phyloP scores from a whole-genome alignment of 2,113 vertebrate species.

The Archocentrus centrarchus region DNA sequence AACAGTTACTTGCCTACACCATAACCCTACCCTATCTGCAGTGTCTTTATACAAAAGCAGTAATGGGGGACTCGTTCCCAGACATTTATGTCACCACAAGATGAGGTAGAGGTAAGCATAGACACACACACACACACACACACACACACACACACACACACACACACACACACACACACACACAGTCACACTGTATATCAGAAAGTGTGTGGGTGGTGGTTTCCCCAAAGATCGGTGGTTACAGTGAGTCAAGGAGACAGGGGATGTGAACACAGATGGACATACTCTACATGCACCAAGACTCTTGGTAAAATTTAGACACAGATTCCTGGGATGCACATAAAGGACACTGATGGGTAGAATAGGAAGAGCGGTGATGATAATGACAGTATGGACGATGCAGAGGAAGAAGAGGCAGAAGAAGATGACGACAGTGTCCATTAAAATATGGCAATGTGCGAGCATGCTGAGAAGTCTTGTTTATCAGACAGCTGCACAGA shows the following conservation, averaged over 20 bases:
- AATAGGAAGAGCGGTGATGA: background rate
- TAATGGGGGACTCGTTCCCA: background rate
- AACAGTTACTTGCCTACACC: background rate
- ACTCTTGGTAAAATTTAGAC: constrained; percentile 12
- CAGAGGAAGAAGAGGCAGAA: background rate
- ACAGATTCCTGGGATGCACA: background rate
- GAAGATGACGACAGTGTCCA: background rate
- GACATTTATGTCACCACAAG: background rate
- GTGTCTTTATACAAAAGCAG: background rate
- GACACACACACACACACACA: rapidly evolving
- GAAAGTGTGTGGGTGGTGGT: constrained; percentile 58
- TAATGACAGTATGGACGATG: background rate
- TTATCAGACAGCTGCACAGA: constrained; percentile 24
- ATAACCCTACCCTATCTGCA: background rate
- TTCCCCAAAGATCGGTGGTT: constrained; percentile 59
- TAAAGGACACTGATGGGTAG: background rate
- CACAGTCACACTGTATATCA: constrained; percentile 1
- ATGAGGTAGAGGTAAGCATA: constrained; percentile 1
- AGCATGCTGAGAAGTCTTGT: constrained; percentile 2
- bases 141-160: background rate
- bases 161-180: background rate
- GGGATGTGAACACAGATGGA: constrained; percentile 18
- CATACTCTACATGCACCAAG: constrained; percentile 8
- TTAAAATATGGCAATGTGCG: constrained; percentile 5
- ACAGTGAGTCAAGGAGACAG: constrained; percentile 67